A percentile compares a stretch with the other conserved stretches of the same genome.
These are phyloP conservation scores for Drosophila atripex DNA, from an alignment of 2,888 invertebrate genomes.

Conservation along the genomic window DNA sequence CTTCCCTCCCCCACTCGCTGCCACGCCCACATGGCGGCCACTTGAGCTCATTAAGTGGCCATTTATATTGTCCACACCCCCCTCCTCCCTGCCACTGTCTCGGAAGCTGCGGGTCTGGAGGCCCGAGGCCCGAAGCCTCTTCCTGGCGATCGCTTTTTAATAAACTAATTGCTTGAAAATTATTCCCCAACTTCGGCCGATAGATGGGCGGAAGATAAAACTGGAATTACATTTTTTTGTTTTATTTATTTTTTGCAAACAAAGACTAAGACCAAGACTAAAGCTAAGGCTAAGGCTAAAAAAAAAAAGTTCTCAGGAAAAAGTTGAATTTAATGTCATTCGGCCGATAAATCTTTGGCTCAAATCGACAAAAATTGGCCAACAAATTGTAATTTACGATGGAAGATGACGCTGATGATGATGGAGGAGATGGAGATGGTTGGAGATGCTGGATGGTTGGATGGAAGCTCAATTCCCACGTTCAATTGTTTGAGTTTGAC, in stretches of 20 bases:
- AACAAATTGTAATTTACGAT: conserved; percentile 58
- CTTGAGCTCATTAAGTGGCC: conserved; percentile 76
- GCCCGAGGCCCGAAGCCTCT: too few species aligned
- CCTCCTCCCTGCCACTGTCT: not conserved
- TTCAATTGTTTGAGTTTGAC: conserved; percentile 31
- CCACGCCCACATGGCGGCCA: conserved; percentile 41
- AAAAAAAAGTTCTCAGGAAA: conserved; percentile 31
- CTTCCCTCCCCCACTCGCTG: not conserved
- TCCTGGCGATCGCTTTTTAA: conserved; percentile 6
- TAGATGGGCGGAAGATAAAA: too few species aligned
- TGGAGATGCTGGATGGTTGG: not conserved
- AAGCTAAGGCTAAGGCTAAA: not conserved
- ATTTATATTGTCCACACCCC: conserved; percentile 43
- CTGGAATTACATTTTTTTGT: too few species aligned
- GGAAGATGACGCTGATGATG: conserved; percentile 37
- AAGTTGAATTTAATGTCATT: conserved; percentile 57
- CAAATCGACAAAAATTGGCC: conserved; percentile 26
- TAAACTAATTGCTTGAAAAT: conserved; percentile 22
- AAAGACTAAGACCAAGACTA: too few species aligned
- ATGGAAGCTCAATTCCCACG: conserved; percentile 31
- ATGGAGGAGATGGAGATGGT: conserved; percentile 12
- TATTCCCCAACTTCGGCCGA: not conserved
- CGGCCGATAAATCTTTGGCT: conserved; percentile 54
- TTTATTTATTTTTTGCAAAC: too few species aligned
- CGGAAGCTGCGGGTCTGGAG: conserved; percentile 53